Base-by-base conservation (phyloP, 1,140 invertebrate species). In the Parapsyche elsis region DNA sequence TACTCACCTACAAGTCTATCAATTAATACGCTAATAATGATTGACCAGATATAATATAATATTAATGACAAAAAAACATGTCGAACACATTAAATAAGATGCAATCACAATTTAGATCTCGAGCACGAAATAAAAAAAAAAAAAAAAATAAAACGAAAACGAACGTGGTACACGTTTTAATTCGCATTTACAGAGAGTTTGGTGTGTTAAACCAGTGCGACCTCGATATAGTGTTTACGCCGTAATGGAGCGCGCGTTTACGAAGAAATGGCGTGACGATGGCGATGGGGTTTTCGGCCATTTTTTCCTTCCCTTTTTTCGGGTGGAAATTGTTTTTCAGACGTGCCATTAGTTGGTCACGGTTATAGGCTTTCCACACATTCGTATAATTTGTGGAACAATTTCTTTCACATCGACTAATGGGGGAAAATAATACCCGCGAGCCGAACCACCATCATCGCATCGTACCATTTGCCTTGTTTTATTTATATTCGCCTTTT, bases 391-490 rank as follows among this genome's bases (percentile, higher is more conserved):
- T 77, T 77, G 75, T 77, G 75, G 75, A 77, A 77, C 75, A 59
- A 77, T 77, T 77, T 77, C 75, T 77, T 77, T 77, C 59, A 77
- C 75, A 77, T 77, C 75, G 75, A 77, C 75, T 77, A 77, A 77
- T 77, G 75, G 75, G 75, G 75, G 57, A 75, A 75, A 75, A 75
- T 75, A 75, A 75, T 75, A 75, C 71, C 71, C 12, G 16, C 49
- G 49, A 12, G 24, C 12, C 49, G 49, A 10, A 4, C 16, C 49
- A 10, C 49, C 49, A 53, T 53, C 49, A 53, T 53, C 49, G 49
- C 49, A 38, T 38, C 49, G 49, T 1, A 53, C 49, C 16, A 38
- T 38, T n/a, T 38, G 30, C 49, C 10, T 53, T 53, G 16, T 53
- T 53, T 14, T 53, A 53, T 53, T 53, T 53, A 53, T 53, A 53